These are phyloP conservation scores for Andrena haemorrhoa DNA, from an alignment of 2,888 invertebrate genomes.

Conservation along the genomic window DNA sequence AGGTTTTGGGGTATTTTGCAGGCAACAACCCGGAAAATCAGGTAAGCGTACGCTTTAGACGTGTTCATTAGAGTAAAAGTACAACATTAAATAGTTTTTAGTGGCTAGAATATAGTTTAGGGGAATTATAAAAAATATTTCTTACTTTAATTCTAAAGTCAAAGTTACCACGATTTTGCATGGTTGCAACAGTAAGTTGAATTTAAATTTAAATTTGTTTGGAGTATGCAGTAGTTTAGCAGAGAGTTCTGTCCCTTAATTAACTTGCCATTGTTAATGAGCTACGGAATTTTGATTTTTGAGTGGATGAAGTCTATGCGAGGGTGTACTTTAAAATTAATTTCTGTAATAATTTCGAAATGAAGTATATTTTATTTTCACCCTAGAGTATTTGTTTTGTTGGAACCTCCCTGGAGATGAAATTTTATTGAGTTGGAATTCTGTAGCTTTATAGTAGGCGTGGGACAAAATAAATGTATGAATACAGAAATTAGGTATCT, in stretches of 20 bases:
- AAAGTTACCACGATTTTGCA: slow-evolving; percentile 2
- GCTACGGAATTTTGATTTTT: not conserved
- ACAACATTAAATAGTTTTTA: not conserved
- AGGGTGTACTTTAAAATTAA: not conserved
- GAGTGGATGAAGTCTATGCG: not conserved
- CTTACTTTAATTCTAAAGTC: not conserved
- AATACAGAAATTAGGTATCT: too few species aligned
- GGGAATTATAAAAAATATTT: not conserved
- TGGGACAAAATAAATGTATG: too few species aligned
- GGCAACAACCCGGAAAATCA: slow-evolving; percentile 92
- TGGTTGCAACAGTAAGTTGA: too few species aligned
- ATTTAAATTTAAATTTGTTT: not conserved
- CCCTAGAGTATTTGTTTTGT: not conserved
- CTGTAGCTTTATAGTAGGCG: too few species aligned
- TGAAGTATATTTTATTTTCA: not conserved
- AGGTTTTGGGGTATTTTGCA: slow-evolving; percentile 93
- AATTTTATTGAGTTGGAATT: too few species aligned
- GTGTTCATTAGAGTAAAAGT: not conserved
- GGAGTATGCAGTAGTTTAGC: not conserved
- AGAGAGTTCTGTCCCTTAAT: not conserved
- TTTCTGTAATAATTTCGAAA: not conserved
- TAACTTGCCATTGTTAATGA: too few species aligned
- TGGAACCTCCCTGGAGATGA: too few species aligned
- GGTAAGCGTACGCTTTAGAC: slow-evolving; percentile 84
- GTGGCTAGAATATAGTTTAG: not conserved